Evolutionary conservation across 1,140 invertebrate genomes (phyloP), one percentile per base, ranked within the genome.

Genomic region (Rhopalosiphum maidis): DNA sequence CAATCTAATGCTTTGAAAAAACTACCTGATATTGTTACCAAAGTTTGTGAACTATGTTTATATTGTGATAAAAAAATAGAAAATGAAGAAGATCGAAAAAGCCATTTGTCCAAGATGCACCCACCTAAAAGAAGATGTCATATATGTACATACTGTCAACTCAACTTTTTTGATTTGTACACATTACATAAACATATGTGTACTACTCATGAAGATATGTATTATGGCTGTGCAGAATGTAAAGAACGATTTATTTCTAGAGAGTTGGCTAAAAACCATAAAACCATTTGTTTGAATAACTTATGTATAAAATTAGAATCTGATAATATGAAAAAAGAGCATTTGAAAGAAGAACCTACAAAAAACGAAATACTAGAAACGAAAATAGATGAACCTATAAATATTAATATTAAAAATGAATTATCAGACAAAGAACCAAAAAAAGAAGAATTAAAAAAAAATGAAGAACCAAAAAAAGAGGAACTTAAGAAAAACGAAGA

Each of bases 21-120:
- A 94, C 60, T 83, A 48, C 83, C 41, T 93, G 94, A 83, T 90
- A 85, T 55, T 94, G 94, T 92, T 68, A 93, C 37, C 90, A 94
- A 55, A 30, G 48, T 86, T 55, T 86, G 91, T 86, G 91, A 93
- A 55, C 30, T 94, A 54, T 95, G 94, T 51, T 91, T 94, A n/a
- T 95, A 94, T 94, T 95, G 94, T 88, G 94, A 94, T 60, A 94
- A 94, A 82, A 94, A 93, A 43, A 94, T 95, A 87, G 43, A 86
- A 25, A 94, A 94, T 91, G 92, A 92, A 68, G 93, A 94, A 37
- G 90, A 89, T 46, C 94, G 94, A 46, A 94, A 94, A 55, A 94
- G 94, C 54, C 94, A 95, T 91, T 92, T 94, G 9, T 91, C 94
- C 18, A 94, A 94, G 48, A 85, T 92, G 54, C 94, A 95, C 60